Percentiles rank a stretch among this genome's conserved stretches.
These are phyloP conservation scores for Limnodromus scolopaceus DNA, from an alignment of 2,797 vertebrate species.

Conservation along the genomic window DNA sequence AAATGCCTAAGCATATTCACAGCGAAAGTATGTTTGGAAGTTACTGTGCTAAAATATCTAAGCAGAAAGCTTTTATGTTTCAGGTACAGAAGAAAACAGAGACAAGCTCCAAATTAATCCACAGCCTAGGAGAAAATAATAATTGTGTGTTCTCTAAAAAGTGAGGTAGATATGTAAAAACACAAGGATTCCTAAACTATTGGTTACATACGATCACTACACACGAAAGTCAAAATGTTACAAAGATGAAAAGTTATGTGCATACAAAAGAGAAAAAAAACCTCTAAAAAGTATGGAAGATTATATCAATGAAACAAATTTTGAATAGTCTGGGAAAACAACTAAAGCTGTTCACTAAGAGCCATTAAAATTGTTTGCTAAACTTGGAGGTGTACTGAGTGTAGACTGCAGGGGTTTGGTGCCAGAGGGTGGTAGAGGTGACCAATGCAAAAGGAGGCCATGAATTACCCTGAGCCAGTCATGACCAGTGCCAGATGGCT, in stretches of 20 bases:
- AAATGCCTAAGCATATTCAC: neutral
- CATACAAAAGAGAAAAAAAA: neutral
- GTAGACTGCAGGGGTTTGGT: accelerated
- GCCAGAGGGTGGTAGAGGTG: accelerated
- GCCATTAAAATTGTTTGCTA: neutral
- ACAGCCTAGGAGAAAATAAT: neutral
- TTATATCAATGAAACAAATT: neutral
- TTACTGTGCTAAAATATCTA: neutral
- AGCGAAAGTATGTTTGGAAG: neutral
- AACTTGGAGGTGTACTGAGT: accelerated
- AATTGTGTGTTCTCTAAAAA: neutral
- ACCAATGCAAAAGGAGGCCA: accelerated
- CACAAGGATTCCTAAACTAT: neutral
- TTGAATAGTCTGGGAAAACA: neutral
- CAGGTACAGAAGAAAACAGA: neutral
- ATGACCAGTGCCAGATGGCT: neutral
- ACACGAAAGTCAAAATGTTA: neutral
- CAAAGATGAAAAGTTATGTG: neutral
- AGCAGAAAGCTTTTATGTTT: neutral
- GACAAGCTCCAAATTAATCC: neutral
- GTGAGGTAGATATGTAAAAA: neutral
- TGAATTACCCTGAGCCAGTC: neutral
- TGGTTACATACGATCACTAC: neutral
- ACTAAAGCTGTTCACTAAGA: neutral
- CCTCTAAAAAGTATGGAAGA: neutral